These are phyloP conservation scores for Drosophila truncata DNA, from an alignment of 1,140 invertebrate species.

Conservation along the genomic window DNA sequence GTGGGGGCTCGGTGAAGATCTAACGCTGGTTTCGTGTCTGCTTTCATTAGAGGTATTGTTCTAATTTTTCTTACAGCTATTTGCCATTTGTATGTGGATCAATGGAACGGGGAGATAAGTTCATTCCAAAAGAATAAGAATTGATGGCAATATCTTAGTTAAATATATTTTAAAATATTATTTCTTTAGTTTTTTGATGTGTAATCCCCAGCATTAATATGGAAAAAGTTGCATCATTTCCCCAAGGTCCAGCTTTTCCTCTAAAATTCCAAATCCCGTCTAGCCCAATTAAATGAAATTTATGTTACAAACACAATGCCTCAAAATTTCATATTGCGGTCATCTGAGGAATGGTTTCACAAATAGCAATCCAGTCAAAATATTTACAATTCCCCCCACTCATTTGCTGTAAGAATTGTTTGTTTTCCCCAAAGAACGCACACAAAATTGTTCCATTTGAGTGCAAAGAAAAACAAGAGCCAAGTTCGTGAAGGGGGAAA, in stretches of 20 bases:
- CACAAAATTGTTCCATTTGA: slow-evolving; percentile 22
- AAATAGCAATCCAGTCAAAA: slow-evolving; percentile 61
- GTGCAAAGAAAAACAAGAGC: slow-evolving; percentile 45
- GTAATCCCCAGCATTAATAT: not conserved
- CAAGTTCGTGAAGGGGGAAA: slow-evolving; percentile 14
- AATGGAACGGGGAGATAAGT: slow-evolving; percentile 35
- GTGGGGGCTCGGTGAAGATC: slow-evolving; percentile 32
- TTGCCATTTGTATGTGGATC: slow-evolving; percentile 44
- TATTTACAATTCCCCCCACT: slow-evolving; percentile 38
- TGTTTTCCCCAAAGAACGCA: slow-evolving; percentile 31
- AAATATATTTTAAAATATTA: not conserved
- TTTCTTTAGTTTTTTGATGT: not conserved
- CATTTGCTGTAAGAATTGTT: slow-evolving; percentile 41
- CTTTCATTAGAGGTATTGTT: slow-evolving; percentile 65
- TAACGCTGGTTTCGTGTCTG: slow-evolving; percentile 27
- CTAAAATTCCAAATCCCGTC: slow-evolving; percentile 2
- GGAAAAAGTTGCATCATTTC: slow-evolving; percentile 17
- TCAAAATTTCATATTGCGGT: slow-evolving; percentile 61
- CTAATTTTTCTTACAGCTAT: slow-evolving; percentile 62
- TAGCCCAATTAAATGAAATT: slow-evolving; percentile 22
- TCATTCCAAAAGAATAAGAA: not conserved
- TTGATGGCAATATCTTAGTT: too few species aligned
- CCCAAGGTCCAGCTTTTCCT: slow-evolving; percentile 31
- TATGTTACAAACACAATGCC: slow-evolving; percentile 21
- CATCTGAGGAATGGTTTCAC: slow-evolving; percentile 67